These are phyloP conservation scores for Sebastes vulpes DNA, from an alignment of 2,797 vertebrate genomes.

Conservation along the genomic window DNA sequence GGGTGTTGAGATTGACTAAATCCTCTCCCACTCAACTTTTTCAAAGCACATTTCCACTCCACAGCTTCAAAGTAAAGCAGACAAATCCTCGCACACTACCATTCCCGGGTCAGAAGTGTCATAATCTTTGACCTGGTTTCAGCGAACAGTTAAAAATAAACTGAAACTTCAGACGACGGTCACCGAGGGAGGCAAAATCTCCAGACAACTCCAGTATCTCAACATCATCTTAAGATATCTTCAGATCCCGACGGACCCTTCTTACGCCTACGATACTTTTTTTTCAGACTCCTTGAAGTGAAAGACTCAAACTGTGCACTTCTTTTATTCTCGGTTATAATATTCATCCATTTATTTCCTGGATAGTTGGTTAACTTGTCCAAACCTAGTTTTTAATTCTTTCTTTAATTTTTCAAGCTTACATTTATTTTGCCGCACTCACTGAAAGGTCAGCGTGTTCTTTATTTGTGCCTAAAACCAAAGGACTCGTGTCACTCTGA, in stretches of 20 bases:
- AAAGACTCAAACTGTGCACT: not conserved
- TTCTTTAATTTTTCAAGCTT: too few species aligned
- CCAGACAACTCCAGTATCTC: not conserved
- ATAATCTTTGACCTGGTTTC: conserved; percentile 3
- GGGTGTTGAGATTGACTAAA: not conserved
- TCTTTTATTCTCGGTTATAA: not conserved
- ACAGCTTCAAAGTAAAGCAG: conserved; percentile 16
- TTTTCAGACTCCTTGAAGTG: not conserved
- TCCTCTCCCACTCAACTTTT: conserved; percentile 4
- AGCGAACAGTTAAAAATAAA: conserved; percentile 3
- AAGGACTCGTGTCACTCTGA: not conserved
- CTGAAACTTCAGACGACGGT: not conserved
- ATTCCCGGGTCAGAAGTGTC: not conserved
- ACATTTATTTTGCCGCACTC: not conserved
- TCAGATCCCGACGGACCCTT: not conserved
- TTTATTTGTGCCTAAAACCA: not conserved
- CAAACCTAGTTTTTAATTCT: not conserved
- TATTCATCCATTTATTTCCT: not conserved
- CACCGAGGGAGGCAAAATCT: not conserved
- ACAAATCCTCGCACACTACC: not conserved
- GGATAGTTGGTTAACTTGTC: not conserved
- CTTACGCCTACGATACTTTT: not conserved
- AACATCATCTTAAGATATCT: not conserved
- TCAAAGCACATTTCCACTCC: not conserved
- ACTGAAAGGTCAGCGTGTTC: not conserved